Evolutionary conservation across 2,113 vertebrate species (phyloP), one percentile per base, ranked within the genome.

Genomic region (Theropithecus gelada): DNA sequence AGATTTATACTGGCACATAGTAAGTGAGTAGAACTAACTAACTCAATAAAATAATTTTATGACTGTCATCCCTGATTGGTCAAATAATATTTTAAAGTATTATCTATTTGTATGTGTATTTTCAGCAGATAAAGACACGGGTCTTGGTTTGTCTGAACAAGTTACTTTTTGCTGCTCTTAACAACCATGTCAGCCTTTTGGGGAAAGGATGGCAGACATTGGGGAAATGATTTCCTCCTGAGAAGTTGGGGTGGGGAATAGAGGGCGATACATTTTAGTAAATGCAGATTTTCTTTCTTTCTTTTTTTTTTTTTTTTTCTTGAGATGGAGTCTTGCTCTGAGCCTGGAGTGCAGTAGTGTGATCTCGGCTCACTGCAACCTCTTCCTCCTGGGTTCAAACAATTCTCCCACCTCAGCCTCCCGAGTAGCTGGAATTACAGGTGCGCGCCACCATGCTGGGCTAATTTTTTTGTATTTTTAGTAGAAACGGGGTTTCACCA

Each of bases 101-200:
- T 94, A 6, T 32, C 14, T 90, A 23, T 82, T 89, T 95, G 43
- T 89, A 35, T 83, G 52, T 43, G 72, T 96, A 73, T 82, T 84
- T 97, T 85, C 52, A 87, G 40, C 68, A 89, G 14, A 68, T 50
- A 73, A 72, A n/a, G 32, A 84, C n/a, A 73, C 18, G n/a, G 11
- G 32, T 52, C n/a, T 82, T 68, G 66, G 7, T 85, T 92, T 73
- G 52, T 83, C 68, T 40, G 40, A 59, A 32, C 68, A 80, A 43
- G 43, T 2, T 43, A 11, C 6, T 17, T 90, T 79, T 64, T 93
- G 43, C 66, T 94, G 23, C 43, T 96, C 22, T 75, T 87, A 73
- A 52, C 38, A 89, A n/a, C 23, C 32, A 11, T 35, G 66, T 52
- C 10, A 86, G 5, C 20, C 32, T n/a, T 90, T 75, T 76, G 50